Base-by-base conservation (phyloP, 2,888 invertebrate species). In the Tiliacea aurago region DNA sequence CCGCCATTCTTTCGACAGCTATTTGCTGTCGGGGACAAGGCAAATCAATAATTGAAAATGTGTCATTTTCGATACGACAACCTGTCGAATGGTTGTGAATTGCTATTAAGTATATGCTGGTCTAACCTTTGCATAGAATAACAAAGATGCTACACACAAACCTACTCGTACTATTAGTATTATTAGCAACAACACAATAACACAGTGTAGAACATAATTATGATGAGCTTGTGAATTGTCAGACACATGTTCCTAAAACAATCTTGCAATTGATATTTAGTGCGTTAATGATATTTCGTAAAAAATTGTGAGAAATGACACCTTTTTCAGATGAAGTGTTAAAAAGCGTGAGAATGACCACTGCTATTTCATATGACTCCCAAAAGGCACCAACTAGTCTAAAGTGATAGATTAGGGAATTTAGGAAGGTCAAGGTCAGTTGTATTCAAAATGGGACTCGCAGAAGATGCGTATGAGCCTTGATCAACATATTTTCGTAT, bases 171-270 rank as follows among this genome's bases (percentile, higher is more conserved):
- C 11, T 6, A 61, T 62, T 80, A 73, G 41, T 49, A 5, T 61
- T 1, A 18, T 56, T 73, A 76, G 23, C 49, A 58, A 49, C 23
- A 53, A 53, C 33, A 73, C 15, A 49, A 1, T 37, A 51, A 74
- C 28, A 37, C n/a, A 72, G 23, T 49, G 15, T 5, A 56, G 80
- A 37, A 59, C 23, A 45, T n/a, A 45, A 23, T 65, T 76, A 77
- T 5, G 33, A 65, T 18, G n/a, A n/a, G 5, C 10, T 28, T 2
- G 81, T 53, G 41, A 81, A 4, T 55, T 65, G 47, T 53, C 41
- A 55, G 23, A 41, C 15, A 56, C 18, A 23, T 15, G 18, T 37
- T 61, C 23, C 37, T n/a, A 5, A n/a, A 45, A 41, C 74, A 23
- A 56, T 55, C 43, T 33, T 28, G 43, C 28, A 74, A 51, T 1